These are phyloP conservation scores for Rhopilema esculentum DNA, from an alignment of 30 jellyfish, hydroid and myxozoan species.

Conservation along the genomic window DNA sequence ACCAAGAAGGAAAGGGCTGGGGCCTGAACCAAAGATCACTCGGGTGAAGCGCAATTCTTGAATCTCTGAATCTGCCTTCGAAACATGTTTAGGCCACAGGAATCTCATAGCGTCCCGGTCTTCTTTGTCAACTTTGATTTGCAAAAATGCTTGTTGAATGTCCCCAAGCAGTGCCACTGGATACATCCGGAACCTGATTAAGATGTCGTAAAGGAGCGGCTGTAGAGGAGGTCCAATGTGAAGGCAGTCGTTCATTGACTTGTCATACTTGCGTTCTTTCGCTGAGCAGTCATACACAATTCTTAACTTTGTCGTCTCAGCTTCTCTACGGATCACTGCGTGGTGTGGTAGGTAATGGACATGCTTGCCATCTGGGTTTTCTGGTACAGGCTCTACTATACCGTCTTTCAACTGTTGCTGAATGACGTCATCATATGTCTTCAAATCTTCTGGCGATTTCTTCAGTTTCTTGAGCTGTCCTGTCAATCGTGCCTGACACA, in stretches of 20 bases:
- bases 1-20: constrained; percentile 71
- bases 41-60: constrained; percentile 33
- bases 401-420: constrained; percentile 12
- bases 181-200: constrained; percentile 37
- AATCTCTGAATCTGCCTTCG: constrained; percentile 19
- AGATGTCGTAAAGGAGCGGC: constrained; percentile 36
- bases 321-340: constrained; percentile 27
- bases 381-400: constrained; percentile 24
- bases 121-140: constrained; percentile 26
- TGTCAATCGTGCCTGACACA: constrained; percentile 20
- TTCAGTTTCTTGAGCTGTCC: constrained; percentile 7
- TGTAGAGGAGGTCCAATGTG: constrained; percentile 58
- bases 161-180: constrained; percentile 68
- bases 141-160: constrained; percentile 60
- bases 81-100: constrained; percentile 39
- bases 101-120: constrained; percentile 73
- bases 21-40: constrained; percentile 55
- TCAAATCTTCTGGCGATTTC: constrained; percentile 10
- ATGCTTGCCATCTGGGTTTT: constrained; percentile 17
- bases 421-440: constrained; percentile 3
- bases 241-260: constrained; percentile 60
- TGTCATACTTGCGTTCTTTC: constrained; percentile 43
- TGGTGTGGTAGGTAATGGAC: constrained; percentile 55
- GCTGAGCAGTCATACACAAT: constrained; percentile 45
- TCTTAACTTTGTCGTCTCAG: constrained; percentile 63